Evolutionary conservation across 2,113 vertebrate species (phyloP).

Genomic region (Calidris pygmaea): DNA sequence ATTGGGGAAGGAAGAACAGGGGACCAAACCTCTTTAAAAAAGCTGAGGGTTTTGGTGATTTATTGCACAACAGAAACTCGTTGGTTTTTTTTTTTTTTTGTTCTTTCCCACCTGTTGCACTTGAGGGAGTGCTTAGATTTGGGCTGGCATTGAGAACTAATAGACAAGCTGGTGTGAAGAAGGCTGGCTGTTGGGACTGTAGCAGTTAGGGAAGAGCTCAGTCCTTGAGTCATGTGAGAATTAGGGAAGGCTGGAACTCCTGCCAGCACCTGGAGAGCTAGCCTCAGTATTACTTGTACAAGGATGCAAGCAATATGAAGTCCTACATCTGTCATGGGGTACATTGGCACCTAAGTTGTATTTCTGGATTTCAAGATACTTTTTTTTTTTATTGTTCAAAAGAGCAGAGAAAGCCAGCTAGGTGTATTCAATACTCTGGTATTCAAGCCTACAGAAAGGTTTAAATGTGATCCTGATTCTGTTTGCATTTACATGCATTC

Average conservation of each 20-base stretch:
- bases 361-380: neutral
- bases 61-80: neutral
- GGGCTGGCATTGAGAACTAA: neutral
- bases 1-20: neutral
- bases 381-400: neutral
- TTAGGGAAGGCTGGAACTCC: neutral
- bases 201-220: neutral
- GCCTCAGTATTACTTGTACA: neutral
- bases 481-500: neutral
- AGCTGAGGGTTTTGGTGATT: neutral
- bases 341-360: neutral
- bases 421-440: neutral
- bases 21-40: neutral
- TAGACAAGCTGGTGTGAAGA: neutral
- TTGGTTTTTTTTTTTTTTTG: neutral
- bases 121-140: neutral
- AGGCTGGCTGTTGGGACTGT: neutral
- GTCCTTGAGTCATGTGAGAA: accelerated
- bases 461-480: neutral
- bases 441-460: neutral
- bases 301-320: neutral
- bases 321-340: neutral
- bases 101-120: neutral
- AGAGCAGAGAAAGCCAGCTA: neutral
- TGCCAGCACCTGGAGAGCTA: neutral